These are phyloP conservation scores for Anoplolepis gracilipes DNA, from an alignment of 1,140 invertebrate species.

Conservation along the genomic window DNA sequence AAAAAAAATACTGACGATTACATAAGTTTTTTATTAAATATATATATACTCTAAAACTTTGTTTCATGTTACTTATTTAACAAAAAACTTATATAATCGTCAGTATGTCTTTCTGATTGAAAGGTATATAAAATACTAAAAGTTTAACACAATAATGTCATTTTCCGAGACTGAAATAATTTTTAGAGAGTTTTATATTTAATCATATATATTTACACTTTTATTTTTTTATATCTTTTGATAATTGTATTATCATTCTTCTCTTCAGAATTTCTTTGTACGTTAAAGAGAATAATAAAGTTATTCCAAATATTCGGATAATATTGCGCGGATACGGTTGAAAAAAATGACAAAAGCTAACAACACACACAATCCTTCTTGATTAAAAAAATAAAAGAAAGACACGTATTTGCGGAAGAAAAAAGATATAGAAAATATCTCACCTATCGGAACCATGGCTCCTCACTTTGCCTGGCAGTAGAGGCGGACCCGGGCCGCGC, in stretches of 20 bases:
- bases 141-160: background rate
- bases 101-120: background rate
- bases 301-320: background rate
- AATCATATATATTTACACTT: background rate
- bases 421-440: slow-evolving; percentile 22
- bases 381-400: slow-evolving; percentile 31
- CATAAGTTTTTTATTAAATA: background rate
- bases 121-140: background rate
- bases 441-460: slow-evolving; percentile 87
- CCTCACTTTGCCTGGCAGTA: slow-evolving; percentile 91
- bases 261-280: background rate
- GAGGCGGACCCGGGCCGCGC: slow-evolving; percentile 90
- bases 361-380: background rate
- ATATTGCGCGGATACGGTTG: background rate
- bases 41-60: background rate
- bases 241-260: background rate
- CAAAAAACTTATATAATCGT: background rate
- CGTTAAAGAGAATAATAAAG: background rate
- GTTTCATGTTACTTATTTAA: background rate
- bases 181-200: background rate
- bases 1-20: background rate
- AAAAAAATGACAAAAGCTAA: slow-evolving; percentile 2
- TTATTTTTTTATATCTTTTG: background rate
- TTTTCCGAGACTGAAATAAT: background rate
- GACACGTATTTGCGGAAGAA: slow-evolving; percentile 37